Percentiles rank a stretch among this genome's conserved stretches.
These are phyloP conservation scores for Pristionchus japonicus DNA, from an alignment of 2,888 invertebrate genomes.

Conservation along the genomic window DNA sequence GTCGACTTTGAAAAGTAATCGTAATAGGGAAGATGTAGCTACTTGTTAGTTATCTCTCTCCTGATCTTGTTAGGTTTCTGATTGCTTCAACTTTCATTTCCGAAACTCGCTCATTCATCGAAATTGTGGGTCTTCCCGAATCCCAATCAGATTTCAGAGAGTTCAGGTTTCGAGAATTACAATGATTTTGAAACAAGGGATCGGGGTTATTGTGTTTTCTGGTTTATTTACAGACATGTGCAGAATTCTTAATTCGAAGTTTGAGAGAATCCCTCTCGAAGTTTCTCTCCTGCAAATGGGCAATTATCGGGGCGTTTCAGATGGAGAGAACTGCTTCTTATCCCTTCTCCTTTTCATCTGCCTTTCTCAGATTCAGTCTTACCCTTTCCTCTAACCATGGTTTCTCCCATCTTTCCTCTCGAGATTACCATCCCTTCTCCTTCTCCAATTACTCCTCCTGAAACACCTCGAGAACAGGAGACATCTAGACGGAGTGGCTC, in stretches of 20 bases:
- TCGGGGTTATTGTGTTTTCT: too few relatives aligned
- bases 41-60: background rate
- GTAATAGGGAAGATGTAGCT: background rate
- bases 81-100: conserved; percentile 35
- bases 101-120: conserved; percentile 12
- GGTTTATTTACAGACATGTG: too few relatives aligned
- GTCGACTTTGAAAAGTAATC: conserved; percentile 2
- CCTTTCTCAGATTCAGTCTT: background rate
- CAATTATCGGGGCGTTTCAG: conserved; percentile 8
- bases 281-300: background rate
- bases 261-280: background rate
- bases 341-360: background rate
- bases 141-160: background rate
- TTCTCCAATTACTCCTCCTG: background rate
- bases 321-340: background rate
- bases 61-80: background rate
- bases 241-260: too few relatives aligned
- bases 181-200: background rate
- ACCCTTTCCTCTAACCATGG: background rate
- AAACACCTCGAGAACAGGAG: too few relatives aligned
- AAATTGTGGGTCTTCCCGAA: background rate
- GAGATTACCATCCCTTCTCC: background rate
- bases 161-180: background rate
- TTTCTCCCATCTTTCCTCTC: background rate
- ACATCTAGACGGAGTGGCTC: background rate